Base-by-base conservation (phyloP, 2,113 vertebrate species). In the Dasyornis broadbenti region DNA sequence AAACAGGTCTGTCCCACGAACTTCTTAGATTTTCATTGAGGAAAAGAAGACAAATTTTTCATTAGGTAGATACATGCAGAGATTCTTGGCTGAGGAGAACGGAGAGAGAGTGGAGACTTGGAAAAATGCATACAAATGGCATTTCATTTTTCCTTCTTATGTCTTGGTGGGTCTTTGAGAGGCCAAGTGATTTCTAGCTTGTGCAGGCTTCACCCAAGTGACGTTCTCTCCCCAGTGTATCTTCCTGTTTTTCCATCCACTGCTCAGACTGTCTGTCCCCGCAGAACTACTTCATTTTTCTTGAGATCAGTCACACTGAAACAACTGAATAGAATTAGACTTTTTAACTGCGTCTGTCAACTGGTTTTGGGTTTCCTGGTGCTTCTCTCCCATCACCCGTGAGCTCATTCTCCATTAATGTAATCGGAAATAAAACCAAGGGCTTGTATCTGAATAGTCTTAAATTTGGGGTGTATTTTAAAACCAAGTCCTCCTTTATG, bases 121-220 rank as follows among this genome's bases (percentile, higher is more conserved):
- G n/a, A 77, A 80, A 59, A 86, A 75, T 26, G 44, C 69, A 56
- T 57, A 49, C 21, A 84, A 93, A 80, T 89, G 79, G 49, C 59
- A 82, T 85, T 93, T 96, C 49, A 89, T 96, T 97, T 96, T 42
- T 26, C 27, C 86, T 96, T 94, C 89, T 84, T 76, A 20, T 65
- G 76, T 94, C 89, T 92, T 96, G 92, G 65, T 96, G 92, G 75
- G 70, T 90, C 76, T 96, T 82, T 86, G 91, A 95, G 93, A 90
- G 56, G 78, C 91, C 70, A 69, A 80, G 50, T n/a, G 54, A 71
- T 85, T 78, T 77, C 63, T 57, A 40, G 71, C 64, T 96, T 10
- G 0, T 49, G 35, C 82, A 92, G 89, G 86, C 83, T 87, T 78
- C 77, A 72, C 71, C 83, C 81, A 92, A 92, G 84, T 60, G n/a